Evolutionary conservation across 2,797 vertebrate species (phyloP).

Genomic region (Galagoides demidoff): DNA sequence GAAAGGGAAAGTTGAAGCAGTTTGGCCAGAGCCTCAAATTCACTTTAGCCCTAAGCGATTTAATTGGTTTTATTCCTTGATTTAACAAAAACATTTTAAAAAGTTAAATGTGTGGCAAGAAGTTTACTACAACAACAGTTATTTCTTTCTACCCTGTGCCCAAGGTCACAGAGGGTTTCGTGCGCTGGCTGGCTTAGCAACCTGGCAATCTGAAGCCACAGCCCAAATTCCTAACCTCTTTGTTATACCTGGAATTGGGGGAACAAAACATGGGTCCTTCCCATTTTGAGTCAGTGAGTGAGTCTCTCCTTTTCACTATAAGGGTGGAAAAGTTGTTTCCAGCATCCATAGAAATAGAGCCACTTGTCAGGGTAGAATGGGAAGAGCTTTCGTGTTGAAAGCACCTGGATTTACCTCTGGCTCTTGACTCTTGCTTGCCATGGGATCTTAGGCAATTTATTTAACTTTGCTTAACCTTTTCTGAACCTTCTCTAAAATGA

Average conservation of each 20-base stretch:
- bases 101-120: not conserved
- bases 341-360: not conserved
- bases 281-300: not conserved
- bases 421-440: slow-evolving; percentile 3
- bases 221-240: not conserved
- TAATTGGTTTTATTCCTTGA: slow-evolving; percentile 19
- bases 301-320: not conserved
- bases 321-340: not conserved
- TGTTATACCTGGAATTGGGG: not conserved
- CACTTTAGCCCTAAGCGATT: not conserved
- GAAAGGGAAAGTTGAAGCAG: not conserved
- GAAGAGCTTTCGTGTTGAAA: not conserved
- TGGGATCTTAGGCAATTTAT: slow-evolving; percentile 51
- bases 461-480: slow-evolving; percentile 64
- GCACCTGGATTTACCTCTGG: not conserved
- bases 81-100: not conserved
- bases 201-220: not conserved
- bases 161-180: not conserved
- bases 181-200: not conserved
- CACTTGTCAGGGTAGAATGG: not conserved
- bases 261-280: not conserved
- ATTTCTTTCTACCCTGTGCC: not conserved
- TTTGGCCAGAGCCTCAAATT: slow-evolving; percentile 13
- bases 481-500: slow-evolving; percentile 4
- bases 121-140: slow-evolving; percentile 47